Percentiles rank a stretch among this genome's conserved stretches.
Evolutionary conservation across 2,797 vertebrate species (phyloP).

Genomic region (Amblyraja radiata): DNA sequence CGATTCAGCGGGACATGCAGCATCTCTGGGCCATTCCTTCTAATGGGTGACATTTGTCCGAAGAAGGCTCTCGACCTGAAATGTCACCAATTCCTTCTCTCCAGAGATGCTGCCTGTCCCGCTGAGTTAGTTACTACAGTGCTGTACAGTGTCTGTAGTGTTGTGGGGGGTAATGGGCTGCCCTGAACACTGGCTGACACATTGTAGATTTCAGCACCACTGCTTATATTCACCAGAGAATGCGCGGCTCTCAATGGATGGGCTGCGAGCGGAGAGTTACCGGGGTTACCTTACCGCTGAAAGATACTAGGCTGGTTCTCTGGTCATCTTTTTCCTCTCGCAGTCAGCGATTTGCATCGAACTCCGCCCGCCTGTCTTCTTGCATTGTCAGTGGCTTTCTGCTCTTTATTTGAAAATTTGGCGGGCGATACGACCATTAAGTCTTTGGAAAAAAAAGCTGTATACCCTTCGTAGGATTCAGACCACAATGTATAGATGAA

Average conservation of each 20-base stretch:
- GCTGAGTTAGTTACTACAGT: no score
- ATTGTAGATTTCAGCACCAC: neutral
- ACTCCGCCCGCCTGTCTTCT: neutral
- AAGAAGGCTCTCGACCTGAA: no score
- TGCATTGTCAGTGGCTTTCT: neutral
- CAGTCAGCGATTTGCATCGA: conserved; percentile 25
- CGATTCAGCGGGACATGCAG: no score
- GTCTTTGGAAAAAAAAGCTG: no score
- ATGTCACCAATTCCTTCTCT: no score
- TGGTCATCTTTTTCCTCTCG: neutral
- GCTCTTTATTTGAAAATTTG: conserved; percentile 21
- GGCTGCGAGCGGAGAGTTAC: neutral
- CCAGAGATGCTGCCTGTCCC: no score
- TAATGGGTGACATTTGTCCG: no score
- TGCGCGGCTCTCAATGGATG: neutral
- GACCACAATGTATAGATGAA: neutral
- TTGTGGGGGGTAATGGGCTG: neutral
- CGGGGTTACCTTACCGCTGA: neutral
- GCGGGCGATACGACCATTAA: conserved; percentile 25
- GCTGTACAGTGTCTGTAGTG: no score
- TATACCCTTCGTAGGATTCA: neutral
- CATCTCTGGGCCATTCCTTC: no score
- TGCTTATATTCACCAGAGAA: neutral
- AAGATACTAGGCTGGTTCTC: neutral
- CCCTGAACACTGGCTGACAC: neutral